Evolutionary conservation across 2,888 invertebrate species (phyloP).

Genomic region (Phyllotreta cruciferae): DNA sequence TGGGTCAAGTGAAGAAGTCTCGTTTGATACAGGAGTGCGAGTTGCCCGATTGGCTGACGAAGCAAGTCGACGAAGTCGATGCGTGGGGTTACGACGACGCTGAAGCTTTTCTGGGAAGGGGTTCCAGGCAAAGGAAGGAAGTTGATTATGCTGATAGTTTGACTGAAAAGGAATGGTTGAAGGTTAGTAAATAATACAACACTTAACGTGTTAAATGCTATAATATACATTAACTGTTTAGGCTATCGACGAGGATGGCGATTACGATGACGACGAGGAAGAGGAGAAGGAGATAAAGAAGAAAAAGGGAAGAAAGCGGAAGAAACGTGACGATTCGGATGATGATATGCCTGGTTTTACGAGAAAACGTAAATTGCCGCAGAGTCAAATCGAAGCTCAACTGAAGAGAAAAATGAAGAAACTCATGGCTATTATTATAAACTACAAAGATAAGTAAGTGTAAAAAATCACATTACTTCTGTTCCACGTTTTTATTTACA

Average conservation of each 20-base stretch:
- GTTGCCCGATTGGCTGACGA: slow-evolving; percentile 94
- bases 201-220: not conserved
- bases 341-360: slow-evolving; percentile 55
- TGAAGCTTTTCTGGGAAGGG: slow-evolving; percentile 85
- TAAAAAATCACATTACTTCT: slow-evolving; percentile 2
- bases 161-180: slow-evolving; percentile 98
- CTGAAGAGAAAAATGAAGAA: slow-evolving; percentile 84
- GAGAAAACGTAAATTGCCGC: slow-evolving; percentile 58
- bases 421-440: slow-evolving; percentile 86
- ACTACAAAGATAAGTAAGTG: slow-evolving; percentile 79
- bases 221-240: not conserved
- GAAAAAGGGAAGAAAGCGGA: slow-evolving; percentile 65
- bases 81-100: slow-evolving; percentile 63
- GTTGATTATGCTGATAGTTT: slow-evolving; percentile 97
- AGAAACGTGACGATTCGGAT: slow-evolving; percentile 59
- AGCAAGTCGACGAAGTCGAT: slow-evolving; percentile 80
- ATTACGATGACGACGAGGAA: slow-evolving; percentile 74
- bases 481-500: not conserved
- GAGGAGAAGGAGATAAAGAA: slow-evolving; percentile 69
- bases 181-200: slow-evolving; percentile 53
- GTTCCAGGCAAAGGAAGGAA: slow-evolving; percentile 93
- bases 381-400: slow-evolving; percentile 62
- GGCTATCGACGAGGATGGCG: slow-evolving; percentile 91
- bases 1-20: slow-evolving; percentile 70
- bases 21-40: slow-evolving; percentile 94